These are phyloP conservation scores for Cathartes aura DNA, from an alignment of 2,113 vertebrate genomes.

Conservation along the genomic window DNA sequence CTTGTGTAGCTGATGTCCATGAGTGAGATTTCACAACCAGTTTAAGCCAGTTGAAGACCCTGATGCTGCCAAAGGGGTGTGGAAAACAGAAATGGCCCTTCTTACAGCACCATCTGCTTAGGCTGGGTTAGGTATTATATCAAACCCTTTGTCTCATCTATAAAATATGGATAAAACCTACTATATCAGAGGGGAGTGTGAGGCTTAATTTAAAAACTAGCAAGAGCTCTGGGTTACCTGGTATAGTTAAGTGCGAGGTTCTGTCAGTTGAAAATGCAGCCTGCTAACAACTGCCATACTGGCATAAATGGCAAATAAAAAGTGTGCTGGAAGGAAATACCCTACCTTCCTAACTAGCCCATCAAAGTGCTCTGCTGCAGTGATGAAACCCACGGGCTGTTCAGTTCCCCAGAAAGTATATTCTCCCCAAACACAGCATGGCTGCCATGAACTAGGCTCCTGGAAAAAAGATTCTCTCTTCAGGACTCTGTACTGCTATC, in stretches of 20 bases:
- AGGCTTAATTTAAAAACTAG: not conserved
- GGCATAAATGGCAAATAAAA: not conserved
- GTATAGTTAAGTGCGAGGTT: not conserved
- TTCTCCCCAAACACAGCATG: not conserved
- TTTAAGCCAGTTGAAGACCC: not conserved
- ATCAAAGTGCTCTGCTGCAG: not conserved
- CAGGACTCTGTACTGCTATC: not conserved
- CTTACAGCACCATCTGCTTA: not conserved
- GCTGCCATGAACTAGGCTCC: not conserved
- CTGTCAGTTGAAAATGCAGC: not conserved
- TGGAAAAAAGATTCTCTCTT: not conserved
- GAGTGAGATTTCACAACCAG: not conserved
- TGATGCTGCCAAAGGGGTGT: not conserved
- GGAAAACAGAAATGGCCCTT: not conserved
- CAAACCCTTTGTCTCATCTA: not conserved
- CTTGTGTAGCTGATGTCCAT: accelerated
- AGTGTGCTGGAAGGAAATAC: not conserved
- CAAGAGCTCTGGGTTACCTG: not conserved
- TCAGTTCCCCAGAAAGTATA: not conserved
- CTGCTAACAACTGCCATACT: not conserved
- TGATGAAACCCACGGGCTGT: not conserved
- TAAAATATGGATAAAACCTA: not conserved
- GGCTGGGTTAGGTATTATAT: not conserved
- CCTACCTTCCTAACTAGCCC: not conserved
- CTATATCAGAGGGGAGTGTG: not conserved